These are phyloP conservation scores for Catocala nupta DNA, from an alignment of 2,888 invertebrate genomes.

Conservation along the genomic window DNA sequence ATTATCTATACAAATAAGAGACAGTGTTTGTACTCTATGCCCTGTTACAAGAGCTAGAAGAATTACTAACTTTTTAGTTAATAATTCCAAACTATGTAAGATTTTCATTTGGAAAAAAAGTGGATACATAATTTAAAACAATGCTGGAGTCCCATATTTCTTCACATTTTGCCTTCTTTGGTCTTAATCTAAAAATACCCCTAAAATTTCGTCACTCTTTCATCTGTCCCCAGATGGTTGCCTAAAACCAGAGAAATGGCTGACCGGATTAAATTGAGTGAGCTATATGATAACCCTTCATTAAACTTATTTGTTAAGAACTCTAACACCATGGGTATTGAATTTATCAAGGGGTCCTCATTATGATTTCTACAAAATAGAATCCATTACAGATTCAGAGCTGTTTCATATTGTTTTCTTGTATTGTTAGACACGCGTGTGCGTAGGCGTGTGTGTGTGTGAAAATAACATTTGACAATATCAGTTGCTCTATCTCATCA, in stretches of 20 bases:
- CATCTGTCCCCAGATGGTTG: conserved; percentile 3
- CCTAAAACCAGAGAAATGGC: conserved; percentile 13
- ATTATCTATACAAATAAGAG: no score
- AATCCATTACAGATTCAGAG: no score
- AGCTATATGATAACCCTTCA: conserved; percentile 13
- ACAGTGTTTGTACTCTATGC: conserved; percentile 14
- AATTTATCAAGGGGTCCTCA: not conserved
- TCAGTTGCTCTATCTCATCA: no score
- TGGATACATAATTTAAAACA: conserved; percentile 12
- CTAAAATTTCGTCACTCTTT: conserved; percentile 14
- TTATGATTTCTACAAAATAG: not conserved
- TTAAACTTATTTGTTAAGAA: conserved; percentile 11
- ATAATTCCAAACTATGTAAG: conserved; percentile 14
- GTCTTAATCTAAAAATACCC: conserved; percentile 21
- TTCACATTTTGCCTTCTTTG: conserved; percentile 21
- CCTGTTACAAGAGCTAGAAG: conserved; percentile 17
- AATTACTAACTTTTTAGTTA: conserved; percentile 19
- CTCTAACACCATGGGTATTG: conserved; percentile 3
- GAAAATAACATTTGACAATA: no score
- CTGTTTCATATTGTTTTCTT: no score
- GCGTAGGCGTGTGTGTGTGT: no score
- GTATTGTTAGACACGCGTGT: no score
- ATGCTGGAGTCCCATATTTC: conserved; percentile 18
- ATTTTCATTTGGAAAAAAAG: conserved; percentile 14
- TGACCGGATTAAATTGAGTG: conserved; percentile 1